A percentile compares a stretch with the other conserved stretches of the same genome.
phyloP scores from a whole-genome alignment of 2,113 vertebrate species.

The Drymodes brunneopygia region DNA sequence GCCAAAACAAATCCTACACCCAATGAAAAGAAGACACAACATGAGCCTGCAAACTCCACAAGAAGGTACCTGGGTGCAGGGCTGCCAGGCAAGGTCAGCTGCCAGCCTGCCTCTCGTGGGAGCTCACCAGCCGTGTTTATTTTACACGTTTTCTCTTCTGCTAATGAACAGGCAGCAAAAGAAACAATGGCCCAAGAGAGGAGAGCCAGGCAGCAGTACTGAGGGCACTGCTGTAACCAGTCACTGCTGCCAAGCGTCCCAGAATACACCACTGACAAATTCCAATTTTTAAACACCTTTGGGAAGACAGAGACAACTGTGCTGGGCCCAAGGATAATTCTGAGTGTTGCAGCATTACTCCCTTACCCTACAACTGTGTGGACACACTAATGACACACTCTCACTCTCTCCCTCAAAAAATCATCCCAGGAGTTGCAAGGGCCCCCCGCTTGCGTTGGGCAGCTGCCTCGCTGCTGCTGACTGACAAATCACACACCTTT shows the following conservation, averaged over 20 bases:
- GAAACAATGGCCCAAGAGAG: slow-evolving; percentile 34
- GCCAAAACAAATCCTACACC: neutral
- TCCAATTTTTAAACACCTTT: neutral
- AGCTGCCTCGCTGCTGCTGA: neutral
- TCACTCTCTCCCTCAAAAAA: neutral
- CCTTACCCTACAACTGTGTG: neutral
- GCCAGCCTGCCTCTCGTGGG: neutral
- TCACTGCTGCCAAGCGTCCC: neutral
- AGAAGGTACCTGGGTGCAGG: neutral
- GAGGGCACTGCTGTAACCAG: neutral
- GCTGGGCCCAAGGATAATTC: neutral
- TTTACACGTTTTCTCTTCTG: slow-evolving; percentile 32
- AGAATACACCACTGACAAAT: neutral
- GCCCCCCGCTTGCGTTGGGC: neutral
- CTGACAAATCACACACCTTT: neutral
- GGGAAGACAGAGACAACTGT: neutral
- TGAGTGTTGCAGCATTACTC: neutral
- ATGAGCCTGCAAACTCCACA: neutral
- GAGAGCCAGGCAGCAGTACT: neutral
- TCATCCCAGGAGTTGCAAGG: neutral
- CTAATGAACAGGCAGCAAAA: slow-evolving; percentile 19
- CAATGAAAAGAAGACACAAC: neutral
- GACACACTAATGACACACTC: accelerated
- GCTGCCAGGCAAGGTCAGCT: neutral
- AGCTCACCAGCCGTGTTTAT: slow-evolving; percentile 23